phyloP scores from a whole-genome alignment of 30 jellyfish, hydroid and myxozoan species.

The Chironex yamaguchii region DNA sequence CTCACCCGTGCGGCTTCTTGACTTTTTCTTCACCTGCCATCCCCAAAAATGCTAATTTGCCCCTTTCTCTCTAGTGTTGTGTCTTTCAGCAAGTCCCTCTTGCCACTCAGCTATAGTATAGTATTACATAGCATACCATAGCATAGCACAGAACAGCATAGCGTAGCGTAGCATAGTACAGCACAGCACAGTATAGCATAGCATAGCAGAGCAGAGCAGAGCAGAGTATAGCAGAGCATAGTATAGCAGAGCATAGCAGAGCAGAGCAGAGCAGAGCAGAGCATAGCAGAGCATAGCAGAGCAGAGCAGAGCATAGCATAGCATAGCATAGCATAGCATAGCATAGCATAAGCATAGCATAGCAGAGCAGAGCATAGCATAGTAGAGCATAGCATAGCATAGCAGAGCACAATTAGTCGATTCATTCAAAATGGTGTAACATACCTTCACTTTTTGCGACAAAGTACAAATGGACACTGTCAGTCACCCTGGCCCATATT shows the following conservation, averaged over 20 bases:
- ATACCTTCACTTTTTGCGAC: conserved; percentile 44
- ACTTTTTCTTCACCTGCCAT: too few species aligned
- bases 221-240: background rate
- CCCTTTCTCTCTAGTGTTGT: too few species aligned
- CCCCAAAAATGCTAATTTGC: too few species aligned
- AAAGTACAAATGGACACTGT: conserved; percentile 52
- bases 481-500: conserved; percentile 74
- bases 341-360: background rate
- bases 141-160: background rate
- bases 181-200: background rate
- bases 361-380: background rate
- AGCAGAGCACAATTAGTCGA: too few species aligned
- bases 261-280: background rate
- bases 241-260: background rate
- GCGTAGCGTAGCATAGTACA: background rate
- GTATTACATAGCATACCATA: background rate
- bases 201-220: background rate
- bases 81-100: too few species aligned
- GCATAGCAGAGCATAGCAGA: background rate
- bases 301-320: background rate
- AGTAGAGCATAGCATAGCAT: background rate
- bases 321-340: background rate
- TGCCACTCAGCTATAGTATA: too few species aligned
- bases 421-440: background rate
- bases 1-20: too few species aligned